Base-by-base conservation (phyloP, 1,140 invertebrate species). In the Macrostomum lignano region DNA sequence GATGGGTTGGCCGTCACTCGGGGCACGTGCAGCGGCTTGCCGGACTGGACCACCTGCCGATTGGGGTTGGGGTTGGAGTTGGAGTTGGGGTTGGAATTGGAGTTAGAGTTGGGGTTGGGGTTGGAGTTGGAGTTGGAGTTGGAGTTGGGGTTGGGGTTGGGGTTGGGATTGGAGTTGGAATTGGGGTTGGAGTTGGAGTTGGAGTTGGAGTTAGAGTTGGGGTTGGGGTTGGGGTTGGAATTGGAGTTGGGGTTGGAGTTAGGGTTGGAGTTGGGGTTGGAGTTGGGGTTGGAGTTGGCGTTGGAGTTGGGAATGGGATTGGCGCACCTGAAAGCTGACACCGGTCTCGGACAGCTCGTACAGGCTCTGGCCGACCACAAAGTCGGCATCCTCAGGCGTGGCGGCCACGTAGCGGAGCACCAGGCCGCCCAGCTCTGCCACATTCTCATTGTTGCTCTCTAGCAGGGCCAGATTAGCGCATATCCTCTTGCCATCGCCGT, bases 1-100 rank as follows among this genome's bases (percentile, higher is more conserved):
- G 50, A 52, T 9, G 51, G 52, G 43, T 55, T 52, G 30, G 44
- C 46, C 23, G 42, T 44, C 5, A 56, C 50, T 11, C 47, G 37
- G 20, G 51, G 50, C 5, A 58, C 49, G 46, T 58, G 53, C 11
- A 55, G 43, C 11, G 52, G 51, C 28, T 52, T 52, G 1, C 51
- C 49, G 35, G 30, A 42, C 15, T 56, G 52, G 7, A 58, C 44
- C 15, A 45, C 43, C 26, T 28, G 9, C 3, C 19, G 15, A 17
- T 15, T 28, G 15, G 26, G 9, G 23, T 9, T 24, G 23, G 23
- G n/a, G n/a, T n/a, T n/a, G n/a, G n/a, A n/a, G n/a, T n/a, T n/a
- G n/a, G n/a, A n/a, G n/a, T n/a, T n/a, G n/a, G n/a, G n/a, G n/a
- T n/a, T n/a, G n/a, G n/a, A n/a, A n/a, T n/a, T n/a, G n/a, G n/a